phyloP scores from a whole-genome alignment of 2,888 invertebrate species.

The Drosophila leonis region DNA sequence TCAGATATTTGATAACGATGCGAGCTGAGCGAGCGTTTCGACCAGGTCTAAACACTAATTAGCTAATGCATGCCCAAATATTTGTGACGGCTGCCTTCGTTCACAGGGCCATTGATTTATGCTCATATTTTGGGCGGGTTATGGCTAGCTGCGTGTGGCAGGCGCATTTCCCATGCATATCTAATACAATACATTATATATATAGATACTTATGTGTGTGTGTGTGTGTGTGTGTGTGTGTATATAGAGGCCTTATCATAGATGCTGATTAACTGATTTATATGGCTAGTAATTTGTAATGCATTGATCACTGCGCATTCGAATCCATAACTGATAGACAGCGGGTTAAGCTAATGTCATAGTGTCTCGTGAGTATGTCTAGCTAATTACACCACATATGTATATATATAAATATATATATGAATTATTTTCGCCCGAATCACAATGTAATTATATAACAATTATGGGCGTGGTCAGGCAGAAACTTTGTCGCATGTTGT shows the following conservation, averaged over 20 bases:
- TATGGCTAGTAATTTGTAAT: conserved; percentile 74
- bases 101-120: conserved; percentile 71
- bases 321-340: conserved; percentile 30
- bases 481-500: conserved; percentile 42
- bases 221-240: conserved; percentile 13
- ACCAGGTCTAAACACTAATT: conserved; percentile 55
- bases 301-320: conserved; percentile 70
- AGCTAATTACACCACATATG: conserved; percentile 57
- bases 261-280: conserved; percentile 80
- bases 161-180: conserved; percentile 48
- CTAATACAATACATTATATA: conserved; percentile 13
- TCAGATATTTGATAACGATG: conserved; percentile 39
- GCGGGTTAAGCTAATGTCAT: conserved; percentile 46
- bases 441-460: conserved; percentile 73
- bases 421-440: conserved; percentile 51
- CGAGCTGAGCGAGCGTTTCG: not conserved
- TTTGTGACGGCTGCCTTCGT: conserved; percentile 46
- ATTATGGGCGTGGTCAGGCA: conserved; percentile 59
- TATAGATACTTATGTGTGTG: not conserved
- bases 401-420: not conserved
- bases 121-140: conserved; percentile 58
- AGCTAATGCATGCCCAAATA: conserved; percentile 62
- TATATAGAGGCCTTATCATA: conserved; percentile 67
- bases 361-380: conserved; percentile 33
- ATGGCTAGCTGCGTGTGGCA: conserved; percentile 46